Base-by-base conservation (phyloP, 2,888 invertebrate species). In the Pheosia tremula region DNA sequence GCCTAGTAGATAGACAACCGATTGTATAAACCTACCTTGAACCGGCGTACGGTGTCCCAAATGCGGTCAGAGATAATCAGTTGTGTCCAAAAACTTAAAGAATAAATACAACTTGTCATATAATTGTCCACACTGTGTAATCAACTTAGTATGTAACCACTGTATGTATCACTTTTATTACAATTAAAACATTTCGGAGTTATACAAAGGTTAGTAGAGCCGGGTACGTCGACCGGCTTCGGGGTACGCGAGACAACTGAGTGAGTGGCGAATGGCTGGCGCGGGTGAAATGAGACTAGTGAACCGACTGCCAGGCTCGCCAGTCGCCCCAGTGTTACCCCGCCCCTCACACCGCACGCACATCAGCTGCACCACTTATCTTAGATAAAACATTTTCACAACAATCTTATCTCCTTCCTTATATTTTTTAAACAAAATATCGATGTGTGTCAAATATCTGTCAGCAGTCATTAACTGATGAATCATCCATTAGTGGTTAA, bases 231-330 rank as follows among this genome's bases (percentile, higher is more conserved):
- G 81, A 77, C 86, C 82, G 78, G 61, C 79, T 66, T 60, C 78
- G 70, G 68, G 24, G 81, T 84, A 78, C 85, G 85, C 82, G 81
- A 80, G 80, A 80, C 82, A 81, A 83, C 87, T 84, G 85, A 90
- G 90, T 74, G 74, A 69, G 69, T 61, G 62, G 47, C 59, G n/a
- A 45, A 0, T 24, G 24, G 59, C 61, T 57, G 64, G 57, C 57
- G 58, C 61, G 65, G 68, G 62, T 67, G 64, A 60, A 66, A 59
- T 50, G 57, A 56, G 66, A 61, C 61, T 56, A 60, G 24, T 50
- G 24, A 13, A 24, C 50, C 50, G 49, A 49, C 3, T 5, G 49
- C n/a, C 13, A 37, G 56, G 47, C 45, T 47, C 43, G 50, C n/a
- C 24, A 24, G 24, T 24, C 24, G 24, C 24, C 24, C 58, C 67